Evolutionary conservation across 2,113 vertebrate genomes (phyloP).

Genomic region (human): DNA sequence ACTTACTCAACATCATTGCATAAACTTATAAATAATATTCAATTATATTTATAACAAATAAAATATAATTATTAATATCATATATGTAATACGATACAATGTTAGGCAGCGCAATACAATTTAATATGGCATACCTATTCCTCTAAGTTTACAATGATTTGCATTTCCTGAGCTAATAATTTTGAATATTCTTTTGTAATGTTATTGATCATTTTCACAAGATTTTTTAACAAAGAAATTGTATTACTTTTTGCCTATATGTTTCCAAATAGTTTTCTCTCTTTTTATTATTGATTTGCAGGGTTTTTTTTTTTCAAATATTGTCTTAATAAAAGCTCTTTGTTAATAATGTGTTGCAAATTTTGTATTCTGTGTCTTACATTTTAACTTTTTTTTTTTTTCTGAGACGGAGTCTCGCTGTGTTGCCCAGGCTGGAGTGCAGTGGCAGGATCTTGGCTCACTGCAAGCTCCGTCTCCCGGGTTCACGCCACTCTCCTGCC

Average conservation of each 20-base stretch:
- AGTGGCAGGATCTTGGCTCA: too few relatives aligned
- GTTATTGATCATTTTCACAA: not conserved
- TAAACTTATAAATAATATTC: not conserved
- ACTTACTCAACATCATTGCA: not conserved
- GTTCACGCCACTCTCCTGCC: too few relatives aligned
- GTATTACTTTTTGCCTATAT: not conserved
- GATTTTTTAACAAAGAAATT: not conserved
- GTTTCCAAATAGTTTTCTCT: not conserved
- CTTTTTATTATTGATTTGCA: not conserved
- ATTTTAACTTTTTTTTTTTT: not conserved
- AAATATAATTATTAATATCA: not conserved
- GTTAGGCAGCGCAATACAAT: not conserved
- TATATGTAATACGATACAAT: not conserved
- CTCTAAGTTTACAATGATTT: not conserved
- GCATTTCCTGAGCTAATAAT: not conserved
- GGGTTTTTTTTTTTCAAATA: not conserved
- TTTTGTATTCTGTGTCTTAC: not conserved
- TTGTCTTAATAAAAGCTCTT: not conserved
- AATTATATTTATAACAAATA: not conserved
- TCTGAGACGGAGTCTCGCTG: too few relatives aligned
- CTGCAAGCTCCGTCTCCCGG: too few relatives aligned
- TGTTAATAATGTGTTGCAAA: not conserved
- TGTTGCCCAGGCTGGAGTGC: too few relatives aligned
- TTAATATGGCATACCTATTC: not conserved
- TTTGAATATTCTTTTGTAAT: not conserved